phyloP scores from a whole-genome alignment of 1,140 invertebrate genomes.

The Gerris buenoi region DNA sequence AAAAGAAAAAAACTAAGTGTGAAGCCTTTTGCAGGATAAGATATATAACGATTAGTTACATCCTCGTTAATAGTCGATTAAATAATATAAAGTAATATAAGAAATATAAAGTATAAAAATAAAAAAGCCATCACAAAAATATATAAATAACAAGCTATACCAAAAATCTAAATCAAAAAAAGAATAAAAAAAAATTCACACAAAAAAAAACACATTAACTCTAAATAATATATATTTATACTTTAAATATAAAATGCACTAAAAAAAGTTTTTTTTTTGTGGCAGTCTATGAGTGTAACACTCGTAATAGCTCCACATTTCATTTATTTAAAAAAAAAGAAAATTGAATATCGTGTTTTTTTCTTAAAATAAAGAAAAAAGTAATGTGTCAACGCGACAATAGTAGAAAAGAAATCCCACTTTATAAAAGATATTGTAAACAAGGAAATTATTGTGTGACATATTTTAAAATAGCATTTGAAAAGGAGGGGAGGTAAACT shows the following conservation, averaged over 20 bases:
- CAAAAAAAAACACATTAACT: background rate
- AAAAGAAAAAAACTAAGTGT: background rate
- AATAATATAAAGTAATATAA: background rate
- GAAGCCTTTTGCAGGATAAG: background rate
- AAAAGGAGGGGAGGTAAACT: too few species aligned
- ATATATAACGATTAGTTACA: background rate
- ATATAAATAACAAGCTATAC: slow-evolving; percentile 3
- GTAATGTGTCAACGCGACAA: too few species aligned
- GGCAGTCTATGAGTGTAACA: background rate
- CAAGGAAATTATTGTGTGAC: too few species aligned
- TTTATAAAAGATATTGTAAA: too few species aligned
- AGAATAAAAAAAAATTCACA: background rate
- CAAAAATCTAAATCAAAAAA: slow-evolving; percentile 5
- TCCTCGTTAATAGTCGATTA: too few species aligned
- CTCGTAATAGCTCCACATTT: background rate
- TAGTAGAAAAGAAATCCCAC: too few species aligned
- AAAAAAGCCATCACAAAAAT: slow-evolving; percentile 4
- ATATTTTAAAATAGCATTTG: too few species aligned
- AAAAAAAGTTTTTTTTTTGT: background rate
- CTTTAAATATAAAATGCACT: background rate
- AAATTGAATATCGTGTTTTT: too few species aligned
- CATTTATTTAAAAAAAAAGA: too few species aligned
- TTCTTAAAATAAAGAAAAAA: too few species aligned
- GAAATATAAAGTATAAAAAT: background rate
- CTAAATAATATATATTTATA: too few species aligned